These are phyloP conservation scores for Tetramorium simillimum DNA, from an alignment of 1,140 invertebrate species.

Conservation along the genomic window DNA sequence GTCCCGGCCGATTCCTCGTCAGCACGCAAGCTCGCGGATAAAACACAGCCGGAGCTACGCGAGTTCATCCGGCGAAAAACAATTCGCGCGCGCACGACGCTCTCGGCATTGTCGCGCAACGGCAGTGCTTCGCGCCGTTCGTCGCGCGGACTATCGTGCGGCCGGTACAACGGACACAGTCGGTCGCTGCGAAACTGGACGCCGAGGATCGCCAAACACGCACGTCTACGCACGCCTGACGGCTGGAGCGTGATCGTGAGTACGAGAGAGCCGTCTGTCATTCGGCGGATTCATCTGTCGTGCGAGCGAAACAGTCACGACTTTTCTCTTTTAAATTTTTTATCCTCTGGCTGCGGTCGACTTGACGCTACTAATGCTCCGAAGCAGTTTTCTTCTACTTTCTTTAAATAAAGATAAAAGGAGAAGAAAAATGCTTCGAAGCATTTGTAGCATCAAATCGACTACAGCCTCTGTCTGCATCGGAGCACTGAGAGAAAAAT, in stretches of 20 bases:
- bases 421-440: too few species aligned
- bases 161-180: background rate
- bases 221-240: too few species aligned
- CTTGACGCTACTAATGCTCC: too few species aligned
- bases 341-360: too few species aligned
- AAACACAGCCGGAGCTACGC: background rate
- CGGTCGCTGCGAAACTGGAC: background rate
- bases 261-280: background rate
- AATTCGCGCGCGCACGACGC: background rate
- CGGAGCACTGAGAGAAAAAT: too few species aligned
- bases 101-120: background rate
- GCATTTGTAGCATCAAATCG: too few species aligned
- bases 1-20: background rate
- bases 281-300: too few species aligned
- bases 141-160: background rate
- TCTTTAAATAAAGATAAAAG: too few species aligned
- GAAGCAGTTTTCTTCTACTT: too few species aligned
- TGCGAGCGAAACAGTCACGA: too few species aligned
- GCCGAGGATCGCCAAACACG: background rate
- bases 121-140: conserved; percentile 5
- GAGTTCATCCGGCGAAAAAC: conserved; percentile 7
- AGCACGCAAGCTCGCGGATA: conserved; percentile 39
- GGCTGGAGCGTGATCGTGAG: background rate
- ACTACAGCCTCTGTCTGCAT: too few species aligned
- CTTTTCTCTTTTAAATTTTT: too few species aligned